phyloP scores from a whole-genome alignment of 2,888 invertebrate genomes.

The Notocelia uddmanniana region DNA sequence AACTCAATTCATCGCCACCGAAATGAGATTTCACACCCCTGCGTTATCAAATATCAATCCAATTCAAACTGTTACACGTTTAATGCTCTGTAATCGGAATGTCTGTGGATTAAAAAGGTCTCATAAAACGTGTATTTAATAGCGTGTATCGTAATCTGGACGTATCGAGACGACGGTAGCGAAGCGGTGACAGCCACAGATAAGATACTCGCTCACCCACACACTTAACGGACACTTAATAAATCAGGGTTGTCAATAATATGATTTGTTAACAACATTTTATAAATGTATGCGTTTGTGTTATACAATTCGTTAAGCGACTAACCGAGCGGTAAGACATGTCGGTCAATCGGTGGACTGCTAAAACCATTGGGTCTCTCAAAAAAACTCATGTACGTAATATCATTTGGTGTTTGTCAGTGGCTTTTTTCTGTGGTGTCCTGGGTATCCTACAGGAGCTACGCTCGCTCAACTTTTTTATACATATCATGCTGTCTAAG shows the following conservation, averaged over 20 bases:
- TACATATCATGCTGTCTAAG: too few species aligned
- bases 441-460: too few species aligned
- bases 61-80: constrained; percentile 20
- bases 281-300: not conserved
- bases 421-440: too few species aligned
- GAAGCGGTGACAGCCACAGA: constrained; percentile 43
- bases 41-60: constrained; percentile 21
- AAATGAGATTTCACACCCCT: constrained; percentile 4
- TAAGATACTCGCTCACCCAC: constrained; percentile 35
- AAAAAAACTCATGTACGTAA: too few species aligned
- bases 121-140: constrained; percentile 31
- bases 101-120: constrained; percentile 34
- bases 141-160: constrained; percentile 12
- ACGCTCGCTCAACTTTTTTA: too few species aligned
- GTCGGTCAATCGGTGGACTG: too few species aligned
- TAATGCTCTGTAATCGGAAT: constrained; percentile 24
- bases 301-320: not conserved
- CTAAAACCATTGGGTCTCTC: too few species aligned
- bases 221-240: constrained; percentile 29
- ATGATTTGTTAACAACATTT: constrained; percentile 23
- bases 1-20: not conserved
- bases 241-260: constrained; percentile 42
- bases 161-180: constrained; percentile 47
- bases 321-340: too few species aligned
- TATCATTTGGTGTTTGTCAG: too few species aligned